Base-by-base conservation (phyloP, 1,140 invertebrate genomes). In the Nebria ingens region DNA sequence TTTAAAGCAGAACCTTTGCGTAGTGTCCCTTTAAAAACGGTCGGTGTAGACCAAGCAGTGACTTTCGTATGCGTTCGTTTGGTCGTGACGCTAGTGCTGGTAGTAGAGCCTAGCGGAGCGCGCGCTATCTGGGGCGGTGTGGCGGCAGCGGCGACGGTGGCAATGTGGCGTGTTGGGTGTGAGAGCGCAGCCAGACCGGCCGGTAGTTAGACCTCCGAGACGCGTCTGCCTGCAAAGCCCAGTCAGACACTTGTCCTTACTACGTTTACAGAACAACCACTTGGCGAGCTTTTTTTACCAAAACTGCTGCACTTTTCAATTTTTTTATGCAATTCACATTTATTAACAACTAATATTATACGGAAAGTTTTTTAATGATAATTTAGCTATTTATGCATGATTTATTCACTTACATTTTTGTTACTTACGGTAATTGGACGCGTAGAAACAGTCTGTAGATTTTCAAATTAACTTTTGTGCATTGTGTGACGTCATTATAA, bases 181-280 rank as follows among this genome's bases (percentile, higher is more conserved):
- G 6, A 45, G 40, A 4, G 9, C 9, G 40, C 40, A 9, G 17
- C 40, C 40, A 45, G 40, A 45, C 40, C 40, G 40, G 15, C 40
- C 40, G 40, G 40, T 45, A 45, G 40, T 45, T 45, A 45, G 40
- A 45, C 40, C 40, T 45, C 40, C 40, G 40, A 45, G 40, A 45
- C 40, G 40, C 40, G 40, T 45, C 40, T 45, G 40, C 40, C 40
- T 12, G 40, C 40, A 45, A 45, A 45, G 40, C 40, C 40, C 40
- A 45, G 40, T 45, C 40, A 45, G 40, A 45, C 40, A 45, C 40
- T 45, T 45, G 40, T 45, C 40, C 15, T 17, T 17, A 45, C 40
- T 6, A 45, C 40, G 40, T 9, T 6, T 45, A 45, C 15, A 45
- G 3, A 17, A 9, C 3, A 17, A 4, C 4, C 6, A 12, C 40